phyloP scores from a whole-genome alignment of 2,888 invertebrate genomes.

The Amiota communis region DNA sequence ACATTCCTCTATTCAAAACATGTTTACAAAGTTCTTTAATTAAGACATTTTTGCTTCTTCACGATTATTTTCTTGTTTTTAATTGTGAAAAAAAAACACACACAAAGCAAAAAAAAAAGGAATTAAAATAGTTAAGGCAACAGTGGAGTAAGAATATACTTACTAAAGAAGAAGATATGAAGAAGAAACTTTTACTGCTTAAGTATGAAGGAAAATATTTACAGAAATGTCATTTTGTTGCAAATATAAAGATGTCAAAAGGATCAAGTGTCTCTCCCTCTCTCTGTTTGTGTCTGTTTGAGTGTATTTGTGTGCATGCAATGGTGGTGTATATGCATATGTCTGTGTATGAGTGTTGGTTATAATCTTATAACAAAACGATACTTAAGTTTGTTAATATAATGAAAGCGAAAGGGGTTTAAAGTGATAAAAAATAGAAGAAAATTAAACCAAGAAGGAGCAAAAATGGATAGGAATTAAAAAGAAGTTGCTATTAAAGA shows the following conservation, averaged over 20 bases:
- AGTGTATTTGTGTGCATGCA: not conserved
- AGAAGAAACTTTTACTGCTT: not conserved
- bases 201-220: constrained; percentile 22
- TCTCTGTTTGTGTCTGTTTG: not conserved
- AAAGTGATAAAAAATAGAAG: not conserved
- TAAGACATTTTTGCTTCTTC: constrained; percentile 14
- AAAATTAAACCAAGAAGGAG: too few relatives aligned
- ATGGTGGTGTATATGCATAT: too few relatives aligned
- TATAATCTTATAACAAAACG: not conserved
- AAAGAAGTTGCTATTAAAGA: not conserved
- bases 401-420: not conserved
- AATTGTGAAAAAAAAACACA: not conserved
- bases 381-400: constrained; percentile 25
- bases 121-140: too few relatives aligned
- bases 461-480: too few relatives aligned
- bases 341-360: too few relatives aligned
- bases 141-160: too few relatives aligned
- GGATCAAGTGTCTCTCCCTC: not conserved
- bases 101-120: too few relatives aligned
- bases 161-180: too few relatives aligned
- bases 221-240: constrained; percentile 8
- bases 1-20: not conserved
- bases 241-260: constrained; percentile 19
- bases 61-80: not conserved
- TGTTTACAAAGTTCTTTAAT: constrained; percentile 22